phyloP scores from a whole-genome alignment of 2,797 vertebrate genomes.

The Coranthus polyacanthus region DNA sequence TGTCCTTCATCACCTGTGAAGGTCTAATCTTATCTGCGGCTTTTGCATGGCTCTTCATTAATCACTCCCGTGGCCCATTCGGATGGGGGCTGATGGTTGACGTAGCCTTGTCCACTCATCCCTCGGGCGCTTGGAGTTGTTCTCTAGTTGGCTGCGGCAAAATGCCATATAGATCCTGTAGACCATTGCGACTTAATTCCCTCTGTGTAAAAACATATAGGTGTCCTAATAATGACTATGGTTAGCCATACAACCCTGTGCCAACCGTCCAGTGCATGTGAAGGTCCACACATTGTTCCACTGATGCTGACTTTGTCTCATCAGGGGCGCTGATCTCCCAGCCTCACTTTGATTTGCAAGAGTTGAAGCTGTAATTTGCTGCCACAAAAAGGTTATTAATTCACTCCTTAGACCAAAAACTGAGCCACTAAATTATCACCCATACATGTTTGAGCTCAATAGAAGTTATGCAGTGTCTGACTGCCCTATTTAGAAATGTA shows the following conservation, averaged over 20 bases:
- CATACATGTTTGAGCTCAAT: conserved; percentile 14
- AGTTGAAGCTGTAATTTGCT: conserved; percentile 16
- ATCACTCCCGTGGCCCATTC: conserved; percentile 78
- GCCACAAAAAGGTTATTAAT: conserved; percentile 9
- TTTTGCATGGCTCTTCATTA: conserved; percentile 79
- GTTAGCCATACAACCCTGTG: conserved; percentile 24
- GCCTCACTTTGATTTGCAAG: conserved; percentile 31
- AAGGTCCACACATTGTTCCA: conserved; percentile 28
- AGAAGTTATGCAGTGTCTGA: conserved; percentile 28
- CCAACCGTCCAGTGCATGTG: conserved; percentile 28
- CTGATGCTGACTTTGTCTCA: conserved; percentile 34
- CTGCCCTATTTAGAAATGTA: conserved; percentile 23
- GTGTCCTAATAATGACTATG: conserved; percentile 1
- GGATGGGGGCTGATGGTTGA: conserved; percentile 76
- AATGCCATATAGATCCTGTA: conserved; percentile 35
- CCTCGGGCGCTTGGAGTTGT: conserved; percentile 47
- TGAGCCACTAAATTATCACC: conserved; percentile 15
- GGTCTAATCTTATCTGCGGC: conserved; percentile 82
- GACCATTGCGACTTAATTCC: conserved; percentile 17
- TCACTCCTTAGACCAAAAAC: conserved; percentile 24
- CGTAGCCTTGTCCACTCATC: conserved; percentile 72
- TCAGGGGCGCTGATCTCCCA: conserved; percentile 8
- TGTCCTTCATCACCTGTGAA: conserved; percentile 81
- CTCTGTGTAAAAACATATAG: conserved; percentile 21
- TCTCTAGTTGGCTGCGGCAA: conserved; percentile 21